Conservation (phyloP, 1,140 invertebrate species). For the Camponotus vicinus region DNA sequence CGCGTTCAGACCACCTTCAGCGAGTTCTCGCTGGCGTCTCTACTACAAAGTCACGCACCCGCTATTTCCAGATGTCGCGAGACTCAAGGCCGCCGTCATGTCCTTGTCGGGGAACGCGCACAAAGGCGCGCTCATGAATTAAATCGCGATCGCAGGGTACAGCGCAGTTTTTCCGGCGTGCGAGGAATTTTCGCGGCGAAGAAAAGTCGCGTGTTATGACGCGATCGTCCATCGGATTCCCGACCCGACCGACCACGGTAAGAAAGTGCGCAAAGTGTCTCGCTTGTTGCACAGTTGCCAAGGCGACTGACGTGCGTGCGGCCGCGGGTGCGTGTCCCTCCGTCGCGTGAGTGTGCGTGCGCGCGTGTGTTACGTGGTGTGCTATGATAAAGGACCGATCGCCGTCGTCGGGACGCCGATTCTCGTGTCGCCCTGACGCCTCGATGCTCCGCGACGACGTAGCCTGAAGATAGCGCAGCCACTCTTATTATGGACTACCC, state of each 20-base stretch:
- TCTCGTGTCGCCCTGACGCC: constrained; percentile 17
- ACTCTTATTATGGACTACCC: constrained; percentile 79
- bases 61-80: constrained; percentile 49
- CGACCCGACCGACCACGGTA: background rate
- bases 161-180: background rate
- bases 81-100: constrained; percentile 33
- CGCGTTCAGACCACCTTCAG: no score
- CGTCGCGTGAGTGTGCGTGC: background rate
- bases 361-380: constrained; percentile 25
- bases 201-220: background rate
- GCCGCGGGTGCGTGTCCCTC: background rate
- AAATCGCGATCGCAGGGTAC: constrained; percentile 53
- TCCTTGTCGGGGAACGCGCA: constrained; percentile 57
- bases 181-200: background rate
- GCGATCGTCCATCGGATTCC: no score
- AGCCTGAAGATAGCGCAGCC: constrained; percentile 43
- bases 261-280: constrained; percentile 58
- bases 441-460: constrained; percentile 56
- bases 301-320: constrained; percentile 73
- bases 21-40: constrained; percentile 8
- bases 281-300: constrained; percentile 79
- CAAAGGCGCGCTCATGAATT: constrained; percentile 73
- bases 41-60: background rate
- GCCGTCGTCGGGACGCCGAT: constrained; percentile 20
- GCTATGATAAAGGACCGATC: constrained; percentile 67